Percentiles rank a stretch among this genome's conserved stretches.
Conservation (phyloP, 2,113 vertebrate species). For the Arvicanthis niloticus region DNA sequence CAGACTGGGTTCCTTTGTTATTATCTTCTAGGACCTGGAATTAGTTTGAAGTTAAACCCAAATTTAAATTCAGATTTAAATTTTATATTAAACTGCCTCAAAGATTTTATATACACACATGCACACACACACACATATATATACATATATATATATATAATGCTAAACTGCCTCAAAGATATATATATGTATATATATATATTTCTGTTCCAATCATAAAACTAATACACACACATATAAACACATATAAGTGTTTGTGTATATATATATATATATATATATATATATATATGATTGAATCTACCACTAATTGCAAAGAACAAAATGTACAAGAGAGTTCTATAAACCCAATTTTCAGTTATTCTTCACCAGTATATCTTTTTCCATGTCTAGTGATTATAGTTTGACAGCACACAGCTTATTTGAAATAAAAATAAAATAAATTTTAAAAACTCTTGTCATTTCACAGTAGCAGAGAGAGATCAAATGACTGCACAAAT, state of each 20-base stretch:
- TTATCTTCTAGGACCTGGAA: not conserved
- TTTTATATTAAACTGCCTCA: constrained; percentile 14
- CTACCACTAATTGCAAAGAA: constrained; percentile 9
- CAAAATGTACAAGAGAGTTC: constrained; percentile 33
- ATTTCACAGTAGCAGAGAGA: not conserved
- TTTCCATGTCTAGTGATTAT: constrained; percentile 47
- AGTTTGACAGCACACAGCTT: constrained; percentile 62
- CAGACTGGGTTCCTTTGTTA: not conserved
- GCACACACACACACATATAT: too few relatives aligned
- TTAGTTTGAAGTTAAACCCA: not conserved
- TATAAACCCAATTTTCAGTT: constrained; percentile 47
- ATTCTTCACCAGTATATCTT: constrained; percentile 51
- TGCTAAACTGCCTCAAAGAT: too few relatives aligned
- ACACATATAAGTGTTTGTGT: too few relatives aligned
- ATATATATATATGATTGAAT: not conserved
- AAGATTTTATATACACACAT: too few relatives aligned
- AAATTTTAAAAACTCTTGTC: not conserved
- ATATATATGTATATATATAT: not conserved
- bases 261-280: too few relatives aligned
- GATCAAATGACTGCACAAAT: not conserved
- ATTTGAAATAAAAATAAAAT: constrained; percentile 58
- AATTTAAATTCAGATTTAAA: not conserved
- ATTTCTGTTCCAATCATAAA: too few relatives aligned
- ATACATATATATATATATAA: too few relatives aligned
- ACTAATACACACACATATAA: not conserved